Conservation (phyloP, 2,888 invertebrate species). For the Miltochrista miniata region DNA sequence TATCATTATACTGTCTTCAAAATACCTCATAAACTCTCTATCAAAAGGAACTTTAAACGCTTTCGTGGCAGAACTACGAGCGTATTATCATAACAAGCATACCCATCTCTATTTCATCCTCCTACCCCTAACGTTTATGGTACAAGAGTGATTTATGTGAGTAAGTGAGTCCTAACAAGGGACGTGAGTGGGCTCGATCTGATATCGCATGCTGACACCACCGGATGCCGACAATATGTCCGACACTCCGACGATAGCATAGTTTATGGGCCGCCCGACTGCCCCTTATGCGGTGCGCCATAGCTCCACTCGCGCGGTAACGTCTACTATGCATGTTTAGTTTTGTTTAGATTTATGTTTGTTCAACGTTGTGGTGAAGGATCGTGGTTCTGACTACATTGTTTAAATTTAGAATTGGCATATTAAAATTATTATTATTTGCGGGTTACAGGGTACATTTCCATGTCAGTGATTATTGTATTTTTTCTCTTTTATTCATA, state of each 20-base stretch:
- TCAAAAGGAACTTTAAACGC: background rate
- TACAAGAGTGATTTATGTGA: slow-evolving; percentile 28
- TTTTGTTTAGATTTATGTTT: slow-evolving; percentile 2
- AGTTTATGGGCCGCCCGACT: slow-evolving; percentile 2
- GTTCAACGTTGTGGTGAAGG: background rate
- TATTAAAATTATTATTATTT: too few species aligned
- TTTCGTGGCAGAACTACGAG: background rate
- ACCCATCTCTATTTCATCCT: slow-evolving; percentile 13
- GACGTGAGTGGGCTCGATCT: slow-evolving; percentile 22
- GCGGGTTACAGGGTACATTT: too few species aligned
- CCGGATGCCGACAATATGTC: background rate
- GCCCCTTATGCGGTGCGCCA: background rate
- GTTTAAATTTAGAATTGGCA: too few species aligned
- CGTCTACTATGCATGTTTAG: background rate
- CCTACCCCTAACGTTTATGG: slow-evolving; percentile 37
- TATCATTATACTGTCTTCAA: background rate
- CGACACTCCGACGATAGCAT: slow-evolving; percentile 8
- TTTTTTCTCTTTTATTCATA: too few species aligned
- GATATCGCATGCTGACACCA: slow-evolving; percentile 15
- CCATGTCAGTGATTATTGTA: too few species aligned
- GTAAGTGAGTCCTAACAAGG: slow-evolving; percentile 25
- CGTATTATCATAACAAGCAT: background rate
- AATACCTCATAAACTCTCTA: background rate
- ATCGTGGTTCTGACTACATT: too few species aligned
- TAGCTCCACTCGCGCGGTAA: background rate